These are phyloP conservation scores for Diorhabda carinulata DNA, from an alignment of 1,140 invertebrate species.

Conservation along the genomic window DNA sequence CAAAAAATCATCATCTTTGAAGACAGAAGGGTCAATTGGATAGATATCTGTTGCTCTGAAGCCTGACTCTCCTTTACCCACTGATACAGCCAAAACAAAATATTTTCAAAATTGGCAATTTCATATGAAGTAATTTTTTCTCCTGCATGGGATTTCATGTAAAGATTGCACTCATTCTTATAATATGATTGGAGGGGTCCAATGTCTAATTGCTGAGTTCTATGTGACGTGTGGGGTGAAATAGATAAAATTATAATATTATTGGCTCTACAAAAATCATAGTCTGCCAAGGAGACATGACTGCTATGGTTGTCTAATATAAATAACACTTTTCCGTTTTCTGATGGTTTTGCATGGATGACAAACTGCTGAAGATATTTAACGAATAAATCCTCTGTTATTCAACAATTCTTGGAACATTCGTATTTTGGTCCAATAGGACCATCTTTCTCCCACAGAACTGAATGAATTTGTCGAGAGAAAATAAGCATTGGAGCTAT, in stretches of 20 bases:
- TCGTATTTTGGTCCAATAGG: slow-evolving; percentile 42
- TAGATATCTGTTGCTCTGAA: slow-evolving; percentile 16
- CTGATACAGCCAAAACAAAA: slow-evolving; percentile 37
- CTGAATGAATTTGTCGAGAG: slow-evolving; percentile 12
- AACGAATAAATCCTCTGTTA: slow-evolving; percentile 39
- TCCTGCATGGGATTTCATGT: slow-evolving; percentile 17
- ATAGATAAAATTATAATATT: slow-evolving; percentile 30
- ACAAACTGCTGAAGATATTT: slow-evolving; percentile 44
- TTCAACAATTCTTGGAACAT: slow-evolving; percentile 45
- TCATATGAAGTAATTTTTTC: slow-evolving; percentile 33
- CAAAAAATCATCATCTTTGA: neutral
- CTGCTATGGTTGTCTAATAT: slow-evolving; percentile 38
- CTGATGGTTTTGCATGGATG: slow-evolving; percentile 39
- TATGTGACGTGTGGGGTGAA: slow-evolving; percentile 28
- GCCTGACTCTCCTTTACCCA: neutral
- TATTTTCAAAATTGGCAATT: slow-evolving; percentile 36
- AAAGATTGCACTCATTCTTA: slow-evolving; percentile 24
- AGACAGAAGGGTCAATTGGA: slow-evolving; percentile 16
- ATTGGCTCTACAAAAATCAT: slow-evolving; percentile 12
- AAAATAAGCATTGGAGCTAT: slow-evolving; percentile 49
- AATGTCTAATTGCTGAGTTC: slow-evolving; percentile 45
- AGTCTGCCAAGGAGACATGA: slow-evolving; percentile 12
- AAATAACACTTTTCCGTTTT: slow-evolving; percentile 34
- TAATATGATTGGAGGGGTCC: slow-evolving; percentile 28
- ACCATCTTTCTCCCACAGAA: slow-evolving; percentile 34